Percentiles rank a stretch among this genome's conserved stretches.
phyloP scores from a whole-genome alignment of 2,888 invertebrate species.

The Lasius platythorax region DNA sequence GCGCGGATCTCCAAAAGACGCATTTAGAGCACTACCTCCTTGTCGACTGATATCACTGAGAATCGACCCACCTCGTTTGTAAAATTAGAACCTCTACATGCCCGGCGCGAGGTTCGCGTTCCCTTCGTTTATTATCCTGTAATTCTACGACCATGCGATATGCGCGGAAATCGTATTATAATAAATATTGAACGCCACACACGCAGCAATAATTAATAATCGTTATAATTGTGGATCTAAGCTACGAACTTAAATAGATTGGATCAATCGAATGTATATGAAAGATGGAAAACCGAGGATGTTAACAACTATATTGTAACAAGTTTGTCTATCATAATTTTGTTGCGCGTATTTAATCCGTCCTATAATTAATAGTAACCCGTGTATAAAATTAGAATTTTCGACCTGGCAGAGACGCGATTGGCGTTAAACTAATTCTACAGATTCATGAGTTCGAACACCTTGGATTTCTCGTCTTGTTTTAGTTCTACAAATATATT shows the following conservation, averaged over 20 bases:
- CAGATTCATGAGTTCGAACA: slow-evolving; percentile 4
- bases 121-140: slow-evolving; percentile 66
- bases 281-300: not conserved
- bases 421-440: slow-evolving; percentile 29
- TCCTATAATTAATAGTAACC: slow-evolving; percentile 18
- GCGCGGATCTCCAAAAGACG: slow-evolving; percentile 61
- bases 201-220: not conserved
- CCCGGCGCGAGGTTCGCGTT: slow-evolving; percentile 67
- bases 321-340: not conserved
- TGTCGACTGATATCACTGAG: slow-evolving; percentile 64
- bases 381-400: slow-evolving; percentile 27
- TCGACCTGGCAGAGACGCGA: slow-evolving; percentile 7
- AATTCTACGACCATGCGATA: slow-evolving; percentile 50
- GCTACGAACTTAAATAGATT: not conserved
- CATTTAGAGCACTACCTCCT: slow-evolving; percentile 65
- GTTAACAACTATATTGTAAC: not conserved
- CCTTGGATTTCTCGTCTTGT: slow-evolving; percentile 21
- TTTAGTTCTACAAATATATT: slow-evolving; percentile 5
- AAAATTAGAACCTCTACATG: slow-evolving; percentile 76
- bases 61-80: slow-evolving; percentile 71
- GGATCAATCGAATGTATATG: not conserved
- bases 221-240: not conserved
- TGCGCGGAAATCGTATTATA: not conserved
- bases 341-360: not conserved
- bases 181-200: not conserved